Evolutionary conservation across 1,140 invertebrate species (phyloP).

Genomic region (Steinernema khuongi): DNA sequence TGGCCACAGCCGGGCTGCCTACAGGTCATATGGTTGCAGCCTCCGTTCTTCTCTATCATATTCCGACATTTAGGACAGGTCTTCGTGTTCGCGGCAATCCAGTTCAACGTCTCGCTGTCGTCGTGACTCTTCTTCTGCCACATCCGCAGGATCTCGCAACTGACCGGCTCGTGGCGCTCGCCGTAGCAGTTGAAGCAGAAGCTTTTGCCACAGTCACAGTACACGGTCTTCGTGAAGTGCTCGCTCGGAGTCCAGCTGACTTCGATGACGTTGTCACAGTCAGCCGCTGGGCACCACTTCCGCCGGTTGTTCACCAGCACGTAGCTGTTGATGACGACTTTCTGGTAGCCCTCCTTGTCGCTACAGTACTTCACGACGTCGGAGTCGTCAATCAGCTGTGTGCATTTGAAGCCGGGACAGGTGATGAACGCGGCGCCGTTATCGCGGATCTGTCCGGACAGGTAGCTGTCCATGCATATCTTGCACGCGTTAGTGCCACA

Average conservation of each 20-base stretch:
- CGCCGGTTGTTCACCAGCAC: not conserved
- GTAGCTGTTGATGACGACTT: constrained; percentile 1
- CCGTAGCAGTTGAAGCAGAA: constrained; percentile 15
- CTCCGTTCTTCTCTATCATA: not conserved
- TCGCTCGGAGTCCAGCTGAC: not conserved
- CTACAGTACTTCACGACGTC: not conserved
- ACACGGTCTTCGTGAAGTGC: not conserved
- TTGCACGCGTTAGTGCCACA: not conserved
- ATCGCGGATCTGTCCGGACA: not conserved
- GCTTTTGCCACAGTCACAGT: not conserved
- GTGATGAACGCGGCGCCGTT: not conserved
- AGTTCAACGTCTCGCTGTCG: not conserved
- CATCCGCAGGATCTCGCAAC: not conserved
- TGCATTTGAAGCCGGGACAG: not conserved
- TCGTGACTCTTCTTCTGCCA: not conserved
- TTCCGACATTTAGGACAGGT: not conserved
- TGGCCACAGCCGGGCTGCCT: not conserved
- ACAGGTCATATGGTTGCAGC: constrained; percentile 8
- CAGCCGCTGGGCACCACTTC: not conserved
- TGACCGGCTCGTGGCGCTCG: constrained; percentile 3
- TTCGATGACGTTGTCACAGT: not conserved
- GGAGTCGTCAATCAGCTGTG: not conserved
- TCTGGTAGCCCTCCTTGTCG: not conserved
- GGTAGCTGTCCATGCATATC: not conserved
- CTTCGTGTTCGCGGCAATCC: not conserved